A percentile compares a stretch with the other conserved stretches of the same genome.
Evolutionary conservation across 2,113 vertebrate species (phyloP).

Genomic region (Zapornia atra): DNA sequence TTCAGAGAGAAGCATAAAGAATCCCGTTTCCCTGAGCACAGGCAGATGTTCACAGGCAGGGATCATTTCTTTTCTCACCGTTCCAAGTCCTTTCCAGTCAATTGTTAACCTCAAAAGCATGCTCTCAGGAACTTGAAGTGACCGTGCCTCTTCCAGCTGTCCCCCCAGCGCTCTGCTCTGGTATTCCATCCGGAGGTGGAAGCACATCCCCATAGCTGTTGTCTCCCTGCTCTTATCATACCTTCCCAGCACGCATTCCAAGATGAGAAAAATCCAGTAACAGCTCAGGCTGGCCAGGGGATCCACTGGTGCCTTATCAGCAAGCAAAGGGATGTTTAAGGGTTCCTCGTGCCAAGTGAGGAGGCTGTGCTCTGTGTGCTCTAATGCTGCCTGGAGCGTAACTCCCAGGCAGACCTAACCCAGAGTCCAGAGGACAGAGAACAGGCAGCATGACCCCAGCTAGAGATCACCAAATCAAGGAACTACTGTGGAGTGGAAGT

Average conservation of each 20-base stretch:
- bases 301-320: background rate
- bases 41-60: background rate
- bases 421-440: background rate
- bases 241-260: fast-evolving
- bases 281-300: background rate
- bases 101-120: background rate
- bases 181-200: too few relatives aligned
- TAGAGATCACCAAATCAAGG: too few relatives aligned
- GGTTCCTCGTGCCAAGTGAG: background rate
- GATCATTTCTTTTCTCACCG: background rate
- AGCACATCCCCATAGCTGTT: background rate
- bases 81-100: background rate
- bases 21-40: background rate
- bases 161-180: background rate
- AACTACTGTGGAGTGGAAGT: background rate
- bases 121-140: background rate
- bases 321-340: background rate
- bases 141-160: too few relatives aligned
- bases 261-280: background rate
- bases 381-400: background rate
- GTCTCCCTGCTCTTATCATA: background rate
- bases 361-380: background rate
- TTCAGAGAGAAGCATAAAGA: background rate
- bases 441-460: too few relatives aligned
- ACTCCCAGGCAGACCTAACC: fast-evolving